These are phyloP conservation scores for Junonia oenone DNA, from an alignment of 2,888 invertebrate species.

Conservation along the genomic window DNA sequence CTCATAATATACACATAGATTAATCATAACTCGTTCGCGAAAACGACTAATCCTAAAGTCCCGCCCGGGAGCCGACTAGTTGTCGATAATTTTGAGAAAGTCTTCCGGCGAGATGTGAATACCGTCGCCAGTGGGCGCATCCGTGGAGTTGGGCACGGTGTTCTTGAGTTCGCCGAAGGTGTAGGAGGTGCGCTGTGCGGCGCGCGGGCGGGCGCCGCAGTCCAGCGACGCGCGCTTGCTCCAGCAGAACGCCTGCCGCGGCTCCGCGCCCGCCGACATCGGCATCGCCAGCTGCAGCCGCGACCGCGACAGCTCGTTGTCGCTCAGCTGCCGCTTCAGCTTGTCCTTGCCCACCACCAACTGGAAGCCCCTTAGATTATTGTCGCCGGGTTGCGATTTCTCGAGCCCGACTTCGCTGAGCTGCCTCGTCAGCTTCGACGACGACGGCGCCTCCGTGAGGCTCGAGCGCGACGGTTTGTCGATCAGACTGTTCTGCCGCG, in stretches of 20 bases:
- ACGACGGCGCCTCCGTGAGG: constrained; percentile 36
- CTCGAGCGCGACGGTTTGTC: constrained; percentile 41
- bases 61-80: constrained; percentile 42
- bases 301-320: constrained; percentile 59
- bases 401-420: constrained; percentile 58
- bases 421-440: constrained; percentile 49
- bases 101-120: constrained; percentile 59
- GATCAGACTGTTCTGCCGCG: constrained; percentile 60
- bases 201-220: constrained; percentile 41
- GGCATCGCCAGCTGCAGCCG: constrained; percentile 65
- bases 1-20: constrained; percentile 61
- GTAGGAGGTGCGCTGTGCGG: constrained; percentile 46
- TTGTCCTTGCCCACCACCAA: constrained; percentile 63
- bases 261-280: constrained; percentile 73
- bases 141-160: constrained; percentile 58
- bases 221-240: constrained; percentile 53
- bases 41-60: constrained; percentile 33
- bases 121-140: constrained; percentile 41
- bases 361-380: constrained; percentile 55
- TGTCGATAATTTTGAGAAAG: constrained; percentile 63
- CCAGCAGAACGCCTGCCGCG: constrained; percentile 59
- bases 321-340: constrained; percentile 65
- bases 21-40: constrained; percentile 42
- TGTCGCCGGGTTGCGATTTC: constrained; percentile 34
- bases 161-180: constrained; percentile 73